Evolutionary conservation across 1,140 invertebrate genomes (phyloP), one percentile per base, ranked within the genome.

Genomic region (Drosophila takahashii): DNA sequence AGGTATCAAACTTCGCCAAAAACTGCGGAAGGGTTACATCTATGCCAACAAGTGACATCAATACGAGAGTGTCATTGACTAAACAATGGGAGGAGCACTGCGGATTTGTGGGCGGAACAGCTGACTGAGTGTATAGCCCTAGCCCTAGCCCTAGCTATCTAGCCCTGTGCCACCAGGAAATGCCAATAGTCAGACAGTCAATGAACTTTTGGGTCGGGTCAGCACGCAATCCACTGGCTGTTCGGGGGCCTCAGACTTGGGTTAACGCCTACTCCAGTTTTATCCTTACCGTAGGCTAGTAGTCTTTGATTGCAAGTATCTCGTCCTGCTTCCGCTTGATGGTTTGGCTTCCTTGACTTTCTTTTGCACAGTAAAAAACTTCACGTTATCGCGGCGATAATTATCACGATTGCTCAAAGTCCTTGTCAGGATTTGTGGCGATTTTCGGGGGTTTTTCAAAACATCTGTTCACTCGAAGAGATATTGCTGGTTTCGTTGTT

Each of bases 181-280:
- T 87, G 79, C 84, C 83, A 76, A 67, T 58, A 76, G 51, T 51
- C 70, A 77, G 62, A 59, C 83, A 86, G 83, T 87, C 83, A 87
- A 89, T 87, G 83, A 87, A 87, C 83, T 83, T 83, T 87, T 27
- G 60, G 64, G 22, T 64, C 59, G 59, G 58, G 58, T 41, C 84
- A 53, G 45, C 83, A 86, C 83, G 79, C 84, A 89, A 83, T 66
- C 44, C 50, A 36, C 36, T 18, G 50, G 32, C 48, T 61, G 51
- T 11, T 50, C 8, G n/a, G 45, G 48, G 45, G 34, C 39, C 36
- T 18, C 29, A 47, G 50, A 39, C 36, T 47, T 75, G 61, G 61
- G 72, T 76, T 76, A 76, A 76, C 72, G 72, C 72, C 72, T 76
- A 76, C 71, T 75, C 52, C 41, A 67, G 42, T 66, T 58, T 64